These are phyloP conservation scores for Achroia grisella DNA, from an alignment of 1,140 invertebrate species.

Conservation along the genomic window DNA sequence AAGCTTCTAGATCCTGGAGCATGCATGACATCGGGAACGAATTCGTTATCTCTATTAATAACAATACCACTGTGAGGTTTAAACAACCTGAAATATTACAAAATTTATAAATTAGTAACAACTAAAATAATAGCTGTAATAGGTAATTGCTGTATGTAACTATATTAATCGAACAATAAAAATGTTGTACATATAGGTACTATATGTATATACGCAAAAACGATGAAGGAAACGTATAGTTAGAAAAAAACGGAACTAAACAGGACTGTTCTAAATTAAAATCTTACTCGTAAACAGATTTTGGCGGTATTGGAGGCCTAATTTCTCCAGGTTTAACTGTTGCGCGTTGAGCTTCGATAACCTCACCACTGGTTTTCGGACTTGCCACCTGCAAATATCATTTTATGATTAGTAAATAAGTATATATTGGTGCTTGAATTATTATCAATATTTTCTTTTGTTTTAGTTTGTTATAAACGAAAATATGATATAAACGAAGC, in stretches of 20 bases:
- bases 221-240: no score
- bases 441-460: background rate
- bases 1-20: conserved; percentile 28
- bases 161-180: no score
- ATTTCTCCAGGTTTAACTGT: conserved; percentile 28
- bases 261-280: background rate
- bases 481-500: background rate
- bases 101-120: conserved; percentile 4
- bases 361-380: conserved; percentile 55
- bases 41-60: conserved; percentile 46
- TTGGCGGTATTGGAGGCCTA: conserved; percentile 46
- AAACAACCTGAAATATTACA: conserved; percentile 43
- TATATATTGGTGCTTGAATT: no score
- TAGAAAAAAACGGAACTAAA: no score
- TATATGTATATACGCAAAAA: no score
- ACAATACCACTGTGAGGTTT: conserved; percentile 59
- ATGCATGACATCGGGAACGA: conserved; percentile 38
- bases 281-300: conserved; percentile 45
- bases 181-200: no score
- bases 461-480: background rate
- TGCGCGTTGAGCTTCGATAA: conserved; percentile 38
- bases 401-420: no score
- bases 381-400: conserved; percentile 36
- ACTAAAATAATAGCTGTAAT: no score
- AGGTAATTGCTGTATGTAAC: no score